Conservation (phyloP, 2,797 vertebrate genomes). For the Amniataba percoides region DNA sequence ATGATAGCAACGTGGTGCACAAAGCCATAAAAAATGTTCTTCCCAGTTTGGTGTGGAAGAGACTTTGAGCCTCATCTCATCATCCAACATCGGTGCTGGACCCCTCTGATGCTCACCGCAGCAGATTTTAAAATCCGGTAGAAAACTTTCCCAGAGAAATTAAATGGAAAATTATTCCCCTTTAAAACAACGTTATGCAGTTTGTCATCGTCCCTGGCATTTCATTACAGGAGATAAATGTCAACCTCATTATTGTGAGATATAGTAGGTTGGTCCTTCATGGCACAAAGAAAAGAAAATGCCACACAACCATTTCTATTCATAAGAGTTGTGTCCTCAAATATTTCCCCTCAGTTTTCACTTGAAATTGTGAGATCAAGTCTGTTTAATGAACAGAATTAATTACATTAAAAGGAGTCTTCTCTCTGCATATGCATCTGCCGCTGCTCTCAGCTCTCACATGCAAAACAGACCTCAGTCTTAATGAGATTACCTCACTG, state of each 20-base stretch:
- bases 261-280: background rate
- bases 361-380: no score
- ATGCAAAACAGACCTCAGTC: background rate
- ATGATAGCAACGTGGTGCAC: no score
- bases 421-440: background rate
- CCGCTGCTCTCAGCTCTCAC: background rate
- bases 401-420: background rate
- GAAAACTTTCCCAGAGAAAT: no score
- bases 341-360: background rate
- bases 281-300: background rate
- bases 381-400: no score
- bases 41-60: no score
- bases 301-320: background rate
- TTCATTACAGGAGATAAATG: slow-evolving; percentile 1
- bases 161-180: background rate
- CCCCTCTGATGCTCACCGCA: no score
- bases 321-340: background rate
- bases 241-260: background rate
- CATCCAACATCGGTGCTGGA: background rate
- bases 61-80: background rate
- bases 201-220: background rate
- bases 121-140: no score
- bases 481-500: background rate
- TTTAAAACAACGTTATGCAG: slow-evolving; percentile 4
- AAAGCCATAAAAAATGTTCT: no score